A percentile compares a stretch with the other conserved stretches of the same genome.
Conservation (phyloP, 2,888 invertebrate species). For the Disparrhopalites patrizii region DNA sequence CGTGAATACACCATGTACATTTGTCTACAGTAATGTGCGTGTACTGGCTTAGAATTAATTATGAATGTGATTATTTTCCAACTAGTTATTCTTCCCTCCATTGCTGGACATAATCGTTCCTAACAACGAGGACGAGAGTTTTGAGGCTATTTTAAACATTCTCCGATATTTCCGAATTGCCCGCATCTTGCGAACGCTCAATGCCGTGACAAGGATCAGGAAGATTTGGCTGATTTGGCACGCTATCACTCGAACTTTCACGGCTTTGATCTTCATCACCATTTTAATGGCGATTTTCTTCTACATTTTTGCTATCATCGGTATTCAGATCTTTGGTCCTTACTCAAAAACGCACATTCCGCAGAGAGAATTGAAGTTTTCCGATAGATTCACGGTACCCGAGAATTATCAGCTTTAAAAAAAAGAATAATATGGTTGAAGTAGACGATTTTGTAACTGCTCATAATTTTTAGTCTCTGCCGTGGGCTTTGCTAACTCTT, state of each 20-base stretch:
- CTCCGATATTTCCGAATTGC: conserved; percentile 40
- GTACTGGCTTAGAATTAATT: too few species aligned
- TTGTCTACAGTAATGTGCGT: too few species aligned
- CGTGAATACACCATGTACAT: background rate
- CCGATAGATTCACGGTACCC: conserved; percentile 30
- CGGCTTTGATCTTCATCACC: conserved; percentile 37
- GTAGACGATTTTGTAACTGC: background rate
- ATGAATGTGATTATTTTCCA: too few species aligned
- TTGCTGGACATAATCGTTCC: conserved; percentile 33
- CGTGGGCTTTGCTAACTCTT: conserved; percentile 35
- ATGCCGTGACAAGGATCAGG: conserved; percentile 42
- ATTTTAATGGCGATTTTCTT: conserved; percentile 41
- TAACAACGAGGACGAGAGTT: conserved; percentile 31
- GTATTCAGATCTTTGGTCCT: conserved; percentile 36
- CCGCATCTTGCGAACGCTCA: conserved; percentile 39
- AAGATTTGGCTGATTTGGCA: conserved; percentile 42
- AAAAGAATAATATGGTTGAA: background rate
- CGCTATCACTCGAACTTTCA: conserved; percentile 40
- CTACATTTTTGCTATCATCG: conserved; percentile 42
- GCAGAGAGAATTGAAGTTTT: conserved; percentile 15
- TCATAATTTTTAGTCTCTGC: conserved; percentile 27
- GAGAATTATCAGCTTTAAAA: background rate
- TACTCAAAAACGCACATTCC: conserved; percentile 28
- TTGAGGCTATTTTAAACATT: conserved; percentile 22
- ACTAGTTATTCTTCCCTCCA: conserved; percentile 31